Conservation (phyloP, 2,888 invertebrate species). For the Drosophila neoperkinsi region DNA sequence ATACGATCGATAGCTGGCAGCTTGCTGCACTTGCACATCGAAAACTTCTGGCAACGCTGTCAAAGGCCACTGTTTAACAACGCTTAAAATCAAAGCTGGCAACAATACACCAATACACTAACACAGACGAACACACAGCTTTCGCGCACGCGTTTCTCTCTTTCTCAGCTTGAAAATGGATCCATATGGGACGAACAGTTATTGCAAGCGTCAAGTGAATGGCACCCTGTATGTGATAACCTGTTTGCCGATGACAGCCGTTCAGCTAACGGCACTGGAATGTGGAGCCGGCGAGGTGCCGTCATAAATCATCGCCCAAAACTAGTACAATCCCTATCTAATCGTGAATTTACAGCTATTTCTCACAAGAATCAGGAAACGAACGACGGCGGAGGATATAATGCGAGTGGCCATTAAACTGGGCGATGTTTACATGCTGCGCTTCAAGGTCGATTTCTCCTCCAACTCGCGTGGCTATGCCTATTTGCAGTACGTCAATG, state of each 20-base stretch:
- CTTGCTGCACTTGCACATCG: background rate
- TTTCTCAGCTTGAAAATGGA: constrained; percentile 15
- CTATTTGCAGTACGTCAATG: constrained; percentile 77
- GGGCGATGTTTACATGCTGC: constrained; percentile 75
- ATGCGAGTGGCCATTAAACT: constrained; percentile 63
- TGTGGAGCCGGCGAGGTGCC: constrained; percentile 77
- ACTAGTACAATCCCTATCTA: background rate
- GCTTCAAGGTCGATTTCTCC: constrained; percentile 75
- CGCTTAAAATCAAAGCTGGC: constrained; percentile 6
- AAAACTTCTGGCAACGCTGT: constrained; percentile 27
- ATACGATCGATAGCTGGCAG: constrained; percentile 3
- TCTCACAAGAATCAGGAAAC: constrained; percentile 43
- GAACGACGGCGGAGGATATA: constrained; percentile 49
- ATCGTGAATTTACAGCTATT: constrained; percentile 48
- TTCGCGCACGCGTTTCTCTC: constrained; percentile 36
- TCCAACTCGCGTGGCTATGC: constrained; percentile 75
- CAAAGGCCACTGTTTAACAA: background rate
- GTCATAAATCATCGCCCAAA: too few species aligned
- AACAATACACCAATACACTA: constrained; percentile 5
- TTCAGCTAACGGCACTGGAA: constrained; percentile 49
- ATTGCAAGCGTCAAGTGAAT: constrained; percentile 62
- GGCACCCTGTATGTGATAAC: constrained; percentile 76
- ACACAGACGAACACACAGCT: background rate
- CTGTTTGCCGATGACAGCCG: constrained; percentile 16
- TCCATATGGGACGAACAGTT: constrained; percentile 12